Conservation (phyloP, 2,888 invertebrate species). For the Polymixis flavicincta region DNA sequence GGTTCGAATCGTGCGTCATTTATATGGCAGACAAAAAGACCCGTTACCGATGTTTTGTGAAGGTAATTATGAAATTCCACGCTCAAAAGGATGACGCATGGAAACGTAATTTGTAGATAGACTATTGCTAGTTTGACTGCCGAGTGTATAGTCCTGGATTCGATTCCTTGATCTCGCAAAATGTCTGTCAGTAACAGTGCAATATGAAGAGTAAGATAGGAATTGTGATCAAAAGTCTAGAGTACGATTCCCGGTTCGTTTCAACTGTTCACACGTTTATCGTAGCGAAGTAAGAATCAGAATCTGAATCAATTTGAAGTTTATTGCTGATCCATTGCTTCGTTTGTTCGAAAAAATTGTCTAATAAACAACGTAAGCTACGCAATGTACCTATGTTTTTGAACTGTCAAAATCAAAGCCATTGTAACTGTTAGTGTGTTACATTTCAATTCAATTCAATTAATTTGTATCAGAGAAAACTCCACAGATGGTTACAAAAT, state of each 20-base stretch:
- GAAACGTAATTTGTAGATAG: background rate
- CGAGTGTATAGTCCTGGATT: background rate
- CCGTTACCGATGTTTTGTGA: conserved; percentile 14
- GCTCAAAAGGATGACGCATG: conserved; percentile 7
- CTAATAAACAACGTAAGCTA: too few relatives aligned
- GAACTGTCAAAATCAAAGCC: too few relatives aligned
- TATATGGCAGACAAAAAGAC: conserved; percentile 5
- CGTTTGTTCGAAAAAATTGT: too few relatives aligned
- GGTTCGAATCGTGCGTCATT: conserved; percentile 22
- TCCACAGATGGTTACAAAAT: too few relatives aligned
- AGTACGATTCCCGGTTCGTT: background rate
- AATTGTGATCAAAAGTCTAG: background rate
- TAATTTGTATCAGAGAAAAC: too few relatives aligned
- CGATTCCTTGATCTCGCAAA: background rate
- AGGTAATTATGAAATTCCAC: background rate
- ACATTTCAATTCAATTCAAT: too few relatives aligned
- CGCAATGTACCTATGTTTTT: too few relatives aligned
- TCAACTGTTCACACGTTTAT: background rate
- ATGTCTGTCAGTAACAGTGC: background rate
- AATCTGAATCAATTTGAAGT: too few relatives aligned
- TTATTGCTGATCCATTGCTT: too few relatives aligned
- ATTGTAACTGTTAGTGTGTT: too few relatives aligned
- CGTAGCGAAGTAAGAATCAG: background rate
- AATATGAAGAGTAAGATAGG: too few relatives aligned
- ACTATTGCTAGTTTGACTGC: background rate